Evolutionary conservation across 2,888 invertebrate genomes (phyloP), one percentile per base, ranked within the genome.

Genomic region (Azorinus chamasolen): DNA sequence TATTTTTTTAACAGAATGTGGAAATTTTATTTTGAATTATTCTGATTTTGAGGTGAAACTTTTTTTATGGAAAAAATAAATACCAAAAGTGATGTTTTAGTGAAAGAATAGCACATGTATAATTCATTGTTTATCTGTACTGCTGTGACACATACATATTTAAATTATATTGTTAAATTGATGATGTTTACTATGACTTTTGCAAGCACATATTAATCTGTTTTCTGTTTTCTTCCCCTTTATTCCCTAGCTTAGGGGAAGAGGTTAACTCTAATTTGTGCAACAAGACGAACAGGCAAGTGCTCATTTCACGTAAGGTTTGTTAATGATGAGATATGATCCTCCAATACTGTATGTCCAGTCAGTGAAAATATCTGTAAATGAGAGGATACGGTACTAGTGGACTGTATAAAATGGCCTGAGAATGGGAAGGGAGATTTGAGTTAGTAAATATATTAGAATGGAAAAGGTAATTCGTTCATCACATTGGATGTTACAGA

Each of bases 211-310:
- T 78, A 78, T 79, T 84, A 84, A 80, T 81, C 88, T 90, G 87
- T 91, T 92, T 92, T 92, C 90, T 91, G 84, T 88, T 92, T 93
- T 92, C 92, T 92, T 92, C 93, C 93, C 90, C 91, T 93, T 92
- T 93, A 90, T 90, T 93, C 93, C 90, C 91, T 93, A 93, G 93
- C 93, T 88, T 93, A 93, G 93, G 93, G 93, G 92, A 93, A 92
- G 93, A 93, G 93, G 93, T 92, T 79, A 74, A 68, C 73, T 75
- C 73, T 75, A 59, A 69, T 68, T 62, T 69, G 68, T 69, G 70
- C 77, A 59, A 72, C 80, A 73, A 70, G 90, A 82, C 73, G 54
- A 51, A 70, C 73, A 89, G 89, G 89, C 89, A 89, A 89, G 89
- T 89, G 84, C 66, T 77, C 63, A 58, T 8, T 53, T 58, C 54